phyloP scores from a whole-genome alignment of 2,113 vertebrate species.

The Rhodinocichla rosea region DNA sequence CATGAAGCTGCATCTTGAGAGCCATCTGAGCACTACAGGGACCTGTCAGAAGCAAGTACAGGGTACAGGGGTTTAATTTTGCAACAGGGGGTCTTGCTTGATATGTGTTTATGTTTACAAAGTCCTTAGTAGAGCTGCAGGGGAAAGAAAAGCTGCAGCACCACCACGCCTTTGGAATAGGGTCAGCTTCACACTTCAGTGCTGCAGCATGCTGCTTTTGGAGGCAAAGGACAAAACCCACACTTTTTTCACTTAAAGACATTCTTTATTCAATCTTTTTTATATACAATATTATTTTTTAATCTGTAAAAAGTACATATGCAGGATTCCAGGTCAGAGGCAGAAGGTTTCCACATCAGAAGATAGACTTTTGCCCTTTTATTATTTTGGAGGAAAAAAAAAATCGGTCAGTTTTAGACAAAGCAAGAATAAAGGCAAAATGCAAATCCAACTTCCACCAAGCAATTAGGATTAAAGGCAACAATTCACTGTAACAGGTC shows the following conservation, averaged over 20 bases:
- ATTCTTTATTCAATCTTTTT: conserved; percentile 79
- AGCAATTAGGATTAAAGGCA: conserved; percentile 45
- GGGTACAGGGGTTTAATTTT: not conserved
- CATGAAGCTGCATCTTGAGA: not conserved
- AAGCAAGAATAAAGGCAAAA: conserved; percentile 60
- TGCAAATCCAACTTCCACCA: conserved; percentile 54
- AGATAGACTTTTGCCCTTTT: conserved; percentile 52
- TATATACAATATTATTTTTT: conserved; percentile 77
- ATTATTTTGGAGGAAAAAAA: conserved; percentile 49
- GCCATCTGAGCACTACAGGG: not conserved
- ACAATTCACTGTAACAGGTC: not conserved
- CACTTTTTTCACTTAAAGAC: conserved; percentile 72
- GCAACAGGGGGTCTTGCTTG: not conserved
- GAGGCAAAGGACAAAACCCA: not conserved
- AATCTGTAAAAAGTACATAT: conserved; percentile 75
- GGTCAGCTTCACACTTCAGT: not conserved
- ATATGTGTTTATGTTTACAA: not conserved
- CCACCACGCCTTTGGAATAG: not conserved
- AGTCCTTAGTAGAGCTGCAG: not conserved
- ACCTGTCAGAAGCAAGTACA: not conserved
- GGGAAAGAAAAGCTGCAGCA: not conserved
- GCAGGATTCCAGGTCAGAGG: conserved; percentile 71
- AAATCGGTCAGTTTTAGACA: conserved; percentile 52
- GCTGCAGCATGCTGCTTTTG: not conserved
- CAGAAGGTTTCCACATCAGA: conserved; percentile 50